Conservation (phyloP, 2,113 vertebrate species). For the Nycticorax nycticorax region DNA sequence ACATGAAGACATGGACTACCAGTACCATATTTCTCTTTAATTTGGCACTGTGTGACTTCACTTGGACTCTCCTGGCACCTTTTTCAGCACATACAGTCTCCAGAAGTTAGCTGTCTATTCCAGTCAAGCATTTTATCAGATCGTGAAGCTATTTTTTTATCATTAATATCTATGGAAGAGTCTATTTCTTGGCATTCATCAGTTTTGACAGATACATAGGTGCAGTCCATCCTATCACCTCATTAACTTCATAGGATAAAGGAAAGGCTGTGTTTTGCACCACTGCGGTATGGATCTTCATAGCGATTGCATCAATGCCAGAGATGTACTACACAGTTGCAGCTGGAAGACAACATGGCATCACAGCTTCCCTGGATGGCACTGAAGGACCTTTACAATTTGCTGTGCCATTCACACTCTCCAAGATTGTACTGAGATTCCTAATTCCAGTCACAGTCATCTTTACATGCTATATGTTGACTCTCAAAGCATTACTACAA, state of each 20-base stretch:
- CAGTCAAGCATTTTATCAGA: conserved; percentile 67
- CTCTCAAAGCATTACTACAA: conserved; percentile 62
- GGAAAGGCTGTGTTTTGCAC: conserved; percentile 73
- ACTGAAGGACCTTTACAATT: conserved; percentile 54
- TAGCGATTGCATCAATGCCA: conserved; percentile 52
- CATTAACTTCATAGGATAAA: conserved; percentile 78
- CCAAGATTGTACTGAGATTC: conserved; percentile 71
- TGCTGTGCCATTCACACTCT: conserved; percentile 48
- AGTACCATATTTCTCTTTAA: conserved; percentile 79
- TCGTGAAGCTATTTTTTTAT: conserved; percentile 76
- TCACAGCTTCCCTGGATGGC: conserved; percentile 40
- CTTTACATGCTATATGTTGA: conserved; percentile 72
- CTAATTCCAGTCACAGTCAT: conserved; percentile 73
- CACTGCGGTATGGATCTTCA: conserved; percentile 60
- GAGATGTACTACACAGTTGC: conserved; percentile 70
- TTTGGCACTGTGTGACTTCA: conserved; percentile 78
- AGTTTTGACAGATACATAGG: conserved; percentile 80
- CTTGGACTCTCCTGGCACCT: conserved; percentile 79
- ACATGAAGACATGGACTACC: conserved; percentile 65
- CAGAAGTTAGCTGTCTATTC: conserved; percentile 14
- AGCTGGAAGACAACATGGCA: neutral
- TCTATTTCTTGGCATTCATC: conserved; percentile 81
- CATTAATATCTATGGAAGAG: conserved; percentile 79
- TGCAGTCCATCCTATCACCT: conserved; percentile 78
- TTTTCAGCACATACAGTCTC: conserved; percentile 73